Evolutionary conservation across 1,140 invertebrate species (phyloP).

Genomic region (Hetaerina americana): DNA sequence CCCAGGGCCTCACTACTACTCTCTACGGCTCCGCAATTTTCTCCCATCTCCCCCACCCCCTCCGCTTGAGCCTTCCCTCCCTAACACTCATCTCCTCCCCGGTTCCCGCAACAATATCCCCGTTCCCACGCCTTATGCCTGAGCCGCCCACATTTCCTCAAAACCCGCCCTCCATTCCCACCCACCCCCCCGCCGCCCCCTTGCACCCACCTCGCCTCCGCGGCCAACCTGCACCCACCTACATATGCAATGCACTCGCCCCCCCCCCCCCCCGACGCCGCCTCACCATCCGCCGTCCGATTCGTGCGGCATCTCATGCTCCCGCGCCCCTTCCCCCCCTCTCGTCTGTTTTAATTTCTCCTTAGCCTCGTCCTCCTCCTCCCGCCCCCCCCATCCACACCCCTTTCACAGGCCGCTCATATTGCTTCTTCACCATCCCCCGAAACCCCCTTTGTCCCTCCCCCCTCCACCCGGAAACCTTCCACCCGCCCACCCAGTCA

Average conservation of each 20-base stretch:
- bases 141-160: too few species aligned
- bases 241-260: too few species aligned
- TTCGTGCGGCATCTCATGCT: background rate
- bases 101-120: too few species aligned
- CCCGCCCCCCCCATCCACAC: background rate
- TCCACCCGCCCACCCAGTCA: background rate
- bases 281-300: too few species aligned
- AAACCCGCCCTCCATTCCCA: too few species aligned
- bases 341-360: conserved; percentile 4
- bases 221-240: too few species aligned
- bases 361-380: background rate
- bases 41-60: background rate
- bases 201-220: background rate
- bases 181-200: too few species aligned
- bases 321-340: background rate
- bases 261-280: too few species aligned
- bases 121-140: too few species aligned
- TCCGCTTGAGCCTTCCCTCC: background rate
- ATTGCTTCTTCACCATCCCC: background rate
- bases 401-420: too few species aligned
- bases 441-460: too few species aligned
- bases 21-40: background rate
- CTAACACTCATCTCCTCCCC: too few species aligned
- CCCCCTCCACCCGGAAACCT: background rate
- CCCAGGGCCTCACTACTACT: background rate